phyloP scores from a whole-genome alignment of 2,888 invertebrate genomes.

The Metalampra italica region DNA sequence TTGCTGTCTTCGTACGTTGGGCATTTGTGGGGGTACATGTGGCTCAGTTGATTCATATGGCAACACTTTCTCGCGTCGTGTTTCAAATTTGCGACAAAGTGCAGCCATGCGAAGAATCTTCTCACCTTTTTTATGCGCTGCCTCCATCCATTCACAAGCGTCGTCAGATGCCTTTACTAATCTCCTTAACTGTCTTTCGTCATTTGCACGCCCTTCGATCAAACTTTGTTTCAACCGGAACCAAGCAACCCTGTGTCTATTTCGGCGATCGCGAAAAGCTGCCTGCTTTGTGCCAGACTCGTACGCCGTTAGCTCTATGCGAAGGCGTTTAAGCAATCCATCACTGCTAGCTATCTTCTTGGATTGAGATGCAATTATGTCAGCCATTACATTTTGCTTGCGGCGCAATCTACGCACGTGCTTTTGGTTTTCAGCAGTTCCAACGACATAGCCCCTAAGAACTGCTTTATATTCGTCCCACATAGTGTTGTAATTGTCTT shows the following conservation, averaged over 20 bases:
- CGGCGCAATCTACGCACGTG: constrained; percentile 53
- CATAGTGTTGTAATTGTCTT: constrained; percentile 49
- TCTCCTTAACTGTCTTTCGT: constrained; percentile 40
- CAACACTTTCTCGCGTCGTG: constrained; percentile 69
- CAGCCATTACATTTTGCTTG: constrained; percentile 66
- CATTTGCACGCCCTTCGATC: constrained; percentile 41
- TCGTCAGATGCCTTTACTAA: constrained; percentile 58
- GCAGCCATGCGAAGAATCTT: constrained; percentile 70
- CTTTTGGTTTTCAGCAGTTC: constrained; percentile 64
- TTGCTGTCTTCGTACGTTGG: constrained; percentile 29
- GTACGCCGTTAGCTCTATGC: constrained; percentile 55
- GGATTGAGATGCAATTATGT: constrained; percentile 62
- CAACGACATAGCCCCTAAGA: constrained; percentile 51
- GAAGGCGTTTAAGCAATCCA: constrained; percentile 48
- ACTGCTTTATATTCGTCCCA: constrained; percentile 67
- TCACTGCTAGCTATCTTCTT: constrained; percentile 64
- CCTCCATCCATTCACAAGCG: constrained; percentile 57
- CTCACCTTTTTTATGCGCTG: constrained; percentile 63
- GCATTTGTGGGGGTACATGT: constrained; percentile 34
- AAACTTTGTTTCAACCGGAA: constrained; percentile 45
- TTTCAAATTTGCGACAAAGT: constrained; percentile 78
- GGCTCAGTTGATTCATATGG: constrained; percentile 50
- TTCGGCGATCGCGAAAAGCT: constrained; percentile 59
- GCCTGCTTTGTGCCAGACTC: constrained; percentile 69
- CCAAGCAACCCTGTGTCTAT: constrained; percentile 57